phyloP scores from a whole-genome alignment of 2,113 vertebrate genomes.

The Oenanthe oenanthe region DNA sequence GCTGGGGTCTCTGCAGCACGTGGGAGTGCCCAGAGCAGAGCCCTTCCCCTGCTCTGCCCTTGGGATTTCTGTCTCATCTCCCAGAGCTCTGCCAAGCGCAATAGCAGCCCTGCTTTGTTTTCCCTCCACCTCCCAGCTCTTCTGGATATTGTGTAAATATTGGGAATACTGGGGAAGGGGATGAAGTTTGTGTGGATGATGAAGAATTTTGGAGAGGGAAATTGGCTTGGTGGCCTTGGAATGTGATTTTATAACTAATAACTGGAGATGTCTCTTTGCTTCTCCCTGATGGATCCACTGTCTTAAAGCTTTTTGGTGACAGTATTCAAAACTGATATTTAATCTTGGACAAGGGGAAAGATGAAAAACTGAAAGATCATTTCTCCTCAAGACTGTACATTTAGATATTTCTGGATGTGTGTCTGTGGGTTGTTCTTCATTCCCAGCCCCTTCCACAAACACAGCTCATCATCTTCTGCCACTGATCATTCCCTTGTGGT shows the following conservation, averaged over 20 bases:
- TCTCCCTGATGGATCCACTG: background rate
- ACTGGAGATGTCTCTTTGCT: background rate
- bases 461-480: background rate
- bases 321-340: background rate
- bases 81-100: background rate
- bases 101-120: background rate
- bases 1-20: rapidly evolving
- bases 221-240: background rate
- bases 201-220: background rate
- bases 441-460: background rate
- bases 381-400: background rate
- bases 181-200: background rate
- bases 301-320: background rate
- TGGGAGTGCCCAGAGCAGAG: background rate
- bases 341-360: background rate
- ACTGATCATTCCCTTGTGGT: background rate
- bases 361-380: background rate
- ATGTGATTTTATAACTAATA: background rate
- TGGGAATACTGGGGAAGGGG: background rate
- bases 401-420: background rate
- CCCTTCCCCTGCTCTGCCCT: background rate
- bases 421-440: background rate
- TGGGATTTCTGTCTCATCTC: background rate
- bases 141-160: background rate
- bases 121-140: background rate